A percentile compares a stretch with the other conserved stretches of the same genome.
Conservation (phyloP, 2,113 vertebrate genomes). For the Antigone vipio region DNA sequence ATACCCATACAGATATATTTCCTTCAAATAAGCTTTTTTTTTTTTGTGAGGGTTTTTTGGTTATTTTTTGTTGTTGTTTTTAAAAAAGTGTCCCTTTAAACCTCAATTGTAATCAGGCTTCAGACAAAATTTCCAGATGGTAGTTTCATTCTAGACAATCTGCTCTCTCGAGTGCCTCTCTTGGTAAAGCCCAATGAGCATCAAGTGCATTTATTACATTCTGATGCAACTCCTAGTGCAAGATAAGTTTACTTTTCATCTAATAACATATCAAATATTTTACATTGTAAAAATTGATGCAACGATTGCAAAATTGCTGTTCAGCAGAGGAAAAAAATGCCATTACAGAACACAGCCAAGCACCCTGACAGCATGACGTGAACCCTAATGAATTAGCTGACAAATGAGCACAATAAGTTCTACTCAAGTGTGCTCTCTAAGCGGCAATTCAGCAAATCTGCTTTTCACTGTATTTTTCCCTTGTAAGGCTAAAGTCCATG, state of each 20-base stretch:
- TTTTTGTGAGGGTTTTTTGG: background rate
- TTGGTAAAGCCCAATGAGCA: conserved; percentile 16
- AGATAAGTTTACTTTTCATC: conserved; percentile 41
- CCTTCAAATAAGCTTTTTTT: background rate
- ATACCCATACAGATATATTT: background rate
- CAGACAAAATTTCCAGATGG: conserved; percentile 59
- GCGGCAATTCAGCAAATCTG: background rate
- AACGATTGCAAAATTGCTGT: background rate
- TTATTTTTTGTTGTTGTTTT: background rate
- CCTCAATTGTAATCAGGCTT: conserved; percentile 2
- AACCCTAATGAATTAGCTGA: conserved; percentile 39
- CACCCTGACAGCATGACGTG: background rate
- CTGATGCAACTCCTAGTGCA: background rate
- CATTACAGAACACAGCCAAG: conserved; percentile 36
- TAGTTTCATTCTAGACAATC: conserved; percentile 28
- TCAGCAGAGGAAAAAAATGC: conserved; percentile 9
- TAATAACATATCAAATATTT: conserved; percentile 32
- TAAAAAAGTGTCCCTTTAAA: background rate
- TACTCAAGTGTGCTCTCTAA: background rate
- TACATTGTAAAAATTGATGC: conserved; percentile 16
- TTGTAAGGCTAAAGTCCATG: background rate
- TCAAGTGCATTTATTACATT: conserved; percentile 35
- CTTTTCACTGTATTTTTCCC: background rate
- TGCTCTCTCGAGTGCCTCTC: background rate
- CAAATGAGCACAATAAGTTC: conserved; percentile 33